These are phyloP conservation scores for Sylvicola fuscatus DNA, from an alignment of 2,888 invertebrate species.

Conservation along the genomic window DNA sequence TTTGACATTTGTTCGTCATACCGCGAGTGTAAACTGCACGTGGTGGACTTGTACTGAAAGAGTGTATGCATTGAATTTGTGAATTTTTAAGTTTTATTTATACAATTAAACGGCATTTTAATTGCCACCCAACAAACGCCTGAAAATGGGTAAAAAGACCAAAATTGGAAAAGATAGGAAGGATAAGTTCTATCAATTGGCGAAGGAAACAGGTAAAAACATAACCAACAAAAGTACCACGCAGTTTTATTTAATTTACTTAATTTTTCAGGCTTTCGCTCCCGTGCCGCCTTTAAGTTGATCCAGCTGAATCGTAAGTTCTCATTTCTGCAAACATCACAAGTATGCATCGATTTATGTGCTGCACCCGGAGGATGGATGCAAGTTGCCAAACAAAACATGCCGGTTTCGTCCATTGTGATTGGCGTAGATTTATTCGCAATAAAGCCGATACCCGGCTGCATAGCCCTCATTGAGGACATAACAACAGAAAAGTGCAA, in stretches of 20 bases:
- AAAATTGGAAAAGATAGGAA: slow-evolving; percentile 96
- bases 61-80: too few species aligned
- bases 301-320: slow-evolving; percentile 95
- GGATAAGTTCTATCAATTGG: slow-evolving; percentile 96
- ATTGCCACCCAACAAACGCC: background rate
- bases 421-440: slow-evolving; percentile 93
- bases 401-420: slow-evolving; percentile 90
- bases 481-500: slow-evolving; percentile 93
- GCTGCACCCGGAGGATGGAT: slow-evolving; percentile 99
- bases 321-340: slow-evolving; percentile 85
- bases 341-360: slow-evolving; percentile 94
- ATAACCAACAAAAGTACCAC: background rate
- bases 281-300: slow-evolving; percentile 97
- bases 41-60: too few species aligned
- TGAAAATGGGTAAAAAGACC: slow-evolving; percentile 76
- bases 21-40: too few species aligned
- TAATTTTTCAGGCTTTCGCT: slow-evolving; percentile 57
- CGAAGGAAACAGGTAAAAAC: slow-evolving; percentile 83
- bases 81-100: too few species aligned
- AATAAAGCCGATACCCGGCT: slow-evolving; percentile 77
- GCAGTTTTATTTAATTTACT: background rate
- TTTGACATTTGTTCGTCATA: too few species aligned
- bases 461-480: slow-evolving; percentile 77
- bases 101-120: too few species aligned
- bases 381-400: slow-evolving; percentile 94